Conservation (phyloP, 2,888 invertebrate genomes). For the Dicyrtomina minuta region DNA sequence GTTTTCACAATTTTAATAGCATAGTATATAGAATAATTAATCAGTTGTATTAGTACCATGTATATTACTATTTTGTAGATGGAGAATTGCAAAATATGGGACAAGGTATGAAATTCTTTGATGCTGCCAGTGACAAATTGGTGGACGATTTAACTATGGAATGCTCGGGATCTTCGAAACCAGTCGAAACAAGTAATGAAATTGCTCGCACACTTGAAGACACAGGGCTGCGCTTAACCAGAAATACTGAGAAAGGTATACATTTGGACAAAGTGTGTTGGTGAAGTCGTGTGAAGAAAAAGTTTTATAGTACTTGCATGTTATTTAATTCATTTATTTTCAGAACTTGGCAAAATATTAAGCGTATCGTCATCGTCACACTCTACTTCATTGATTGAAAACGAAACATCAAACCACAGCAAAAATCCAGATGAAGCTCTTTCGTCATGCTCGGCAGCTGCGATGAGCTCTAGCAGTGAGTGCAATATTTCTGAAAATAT, state of each 20-base stretch:
- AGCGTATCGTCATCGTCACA: too few relatives aligned
- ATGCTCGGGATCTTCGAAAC: neutral
- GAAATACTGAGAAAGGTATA: neutral
- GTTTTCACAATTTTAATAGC: neutral
- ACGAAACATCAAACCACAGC: too few relatives aligned
- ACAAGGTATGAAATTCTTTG: slow-evolving; percentile 3
- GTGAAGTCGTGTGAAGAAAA: too few relatives aligned
- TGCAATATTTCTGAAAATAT: too few relatives aligned
- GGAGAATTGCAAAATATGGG: slow-evolving; percentile 22
- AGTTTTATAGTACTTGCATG: too few relatives aligned
- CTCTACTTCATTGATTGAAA: too few relatives aligned
- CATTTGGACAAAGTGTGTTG: neutral
- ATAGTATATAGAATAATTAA: neutral
- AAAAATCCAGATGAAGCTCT: too few relatives aligned
- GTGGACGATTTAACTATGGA: neutral
- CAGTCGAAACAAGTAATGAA: neutral
- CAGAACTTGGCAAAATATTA: too few relatives aligned
- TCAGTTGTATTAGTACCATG: neutral
- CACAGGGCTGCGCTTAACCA: neutral
- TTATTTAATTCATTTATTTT: too few relatives aligned
- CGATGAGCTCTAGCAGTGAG: too few relatives aligned
- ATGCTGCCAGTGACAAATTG: slow-evolving; percentile 7
- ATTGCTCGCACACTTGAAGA: neutral
- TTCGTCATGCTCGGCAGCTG: too few relatives aligned
- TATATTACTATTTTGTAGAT: neutral